Evolutionary conservation across 2,113 vertebrate species (phyloP).

Genomic region (Orycteropus afer): DNA sequence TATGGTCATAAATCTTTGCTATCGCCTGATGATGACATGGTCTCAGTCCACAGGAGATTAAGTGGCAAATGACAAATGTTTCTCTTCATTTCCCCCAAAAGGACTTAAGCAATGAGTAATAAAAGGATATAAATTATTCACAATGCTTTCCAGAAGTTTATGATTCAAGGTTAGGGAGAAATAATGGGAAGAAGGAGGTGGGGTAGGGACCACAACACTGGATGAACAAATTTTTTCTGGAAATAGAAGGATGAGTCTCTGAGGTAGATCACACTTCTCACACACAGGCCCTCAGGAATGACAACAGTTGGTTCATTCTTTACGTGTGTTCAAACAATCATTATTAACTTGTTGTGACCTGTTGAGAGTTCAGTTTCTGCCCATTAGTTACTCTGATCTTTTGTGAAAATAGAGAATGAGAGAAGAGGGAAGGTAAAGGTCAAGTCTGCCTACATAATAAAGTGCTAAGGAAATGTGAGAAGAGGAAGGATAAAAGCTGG

Average conservation of each 20-base stretch:
- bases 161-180: conserved; percentile 68
- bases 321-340: background rate
- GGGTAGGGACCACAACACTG: background rate
- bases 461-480: background rate
- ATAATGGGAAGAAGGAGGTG: background rate
- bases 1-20: conserved; percentile 73
- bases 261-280: background rate
- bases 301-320: background rate
- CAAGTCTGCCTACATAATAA: background rate
- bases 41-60: conserved; percentile 71
- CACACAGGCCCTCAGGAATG: background rate
- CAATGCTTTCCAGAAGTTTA: conserved; percentile 78
- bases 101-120: conserved; percentile 80
- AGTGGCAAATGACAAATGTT: conserved; percentile 79
- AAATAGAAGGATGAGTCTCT: conserved; percentile 50
- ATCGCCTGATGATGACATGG: conserved; percentile 63
- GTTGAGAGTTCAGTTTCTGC: background rate
- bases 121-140: conserved; percentile 85
- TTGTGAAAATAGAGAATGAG: background rate
- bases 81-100: conserved; percentile 81
- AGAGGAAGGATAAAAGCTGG: background rate
- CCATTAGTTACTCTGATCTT: background rate
- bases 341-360: background rate
- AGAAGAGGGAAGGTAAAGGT: background rate
- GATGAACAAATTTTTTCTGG: background rate